phyloP scores from a whole-genome alignment of 2,888 invertebrate species.

The Yponomeuta cagnagella region DNA sequence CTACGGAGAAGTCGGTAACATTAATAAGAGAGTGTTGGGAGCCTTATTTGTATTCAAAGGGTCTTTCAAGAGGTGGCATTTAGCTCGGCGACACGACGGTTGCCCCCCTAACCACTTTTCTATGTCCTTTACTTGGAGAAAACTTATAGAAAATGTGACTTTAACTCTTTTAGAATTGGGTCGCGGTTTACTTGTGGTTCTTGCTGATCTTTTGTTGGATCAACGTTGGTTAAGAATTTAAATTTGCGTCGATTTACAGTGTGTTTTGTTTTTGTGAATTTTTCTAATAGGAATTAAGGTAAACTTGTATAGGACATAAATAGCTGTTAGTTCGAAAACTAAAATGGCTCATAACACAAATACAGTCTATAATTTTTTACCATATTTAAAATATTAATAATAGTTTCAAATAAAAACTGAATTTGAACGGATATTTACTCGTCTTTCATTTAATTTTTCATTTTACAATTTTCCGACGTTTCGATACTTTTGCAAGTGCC shows the following conservation, averaged over 20 bases:
- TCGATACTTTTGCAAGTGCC: too few relatives aligned
- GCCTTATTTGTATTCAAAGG: constrained; percentile 17
- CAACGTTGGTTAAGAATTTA: not conserved
- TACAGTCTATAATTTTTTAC: too few relatives aligned
- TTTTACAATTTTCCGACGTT: too few relatives aligned
- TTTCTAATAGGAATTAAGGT: too few relatives aligned
- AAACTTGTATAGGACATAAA: too few relatives aligned
- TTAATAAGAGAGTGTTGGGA: constrained; percentile 14
- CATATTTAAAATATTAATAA: too few relatives aligned
- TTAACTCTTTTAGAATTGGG: constrained; percentile 5
- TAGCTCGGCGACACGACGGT: constrained; percentile 7
- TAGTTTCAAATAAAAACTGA: too few relatives aligned
- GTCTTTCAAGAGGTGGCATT: constrained; percentile 12
- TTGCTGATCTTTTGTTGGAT: not conserved
- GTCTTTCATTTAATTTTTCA: too few relatives aligned
- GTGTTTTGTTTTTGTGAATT: not conserved
- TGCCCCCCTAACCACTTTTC: constrained; percentile 7
- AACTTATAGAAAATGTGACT: constrained; percentile 8
- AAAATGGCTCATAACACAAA: too few relatives aligned
- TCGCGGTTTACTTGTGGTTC: not conserved
- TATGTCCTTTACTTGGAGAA: constrained; percentile 5
- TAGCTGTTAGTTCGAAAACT: too few relatives aligned
- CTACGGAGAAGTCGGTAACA: constrained; percentile 11
- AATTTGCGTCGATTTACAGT: not conserved
- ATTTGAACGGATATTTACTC: too few relatives aligned